Base-by-base conservation (phyloP, 1,140 invertebrate genomes). In the Pinna nobilis region DNA sequence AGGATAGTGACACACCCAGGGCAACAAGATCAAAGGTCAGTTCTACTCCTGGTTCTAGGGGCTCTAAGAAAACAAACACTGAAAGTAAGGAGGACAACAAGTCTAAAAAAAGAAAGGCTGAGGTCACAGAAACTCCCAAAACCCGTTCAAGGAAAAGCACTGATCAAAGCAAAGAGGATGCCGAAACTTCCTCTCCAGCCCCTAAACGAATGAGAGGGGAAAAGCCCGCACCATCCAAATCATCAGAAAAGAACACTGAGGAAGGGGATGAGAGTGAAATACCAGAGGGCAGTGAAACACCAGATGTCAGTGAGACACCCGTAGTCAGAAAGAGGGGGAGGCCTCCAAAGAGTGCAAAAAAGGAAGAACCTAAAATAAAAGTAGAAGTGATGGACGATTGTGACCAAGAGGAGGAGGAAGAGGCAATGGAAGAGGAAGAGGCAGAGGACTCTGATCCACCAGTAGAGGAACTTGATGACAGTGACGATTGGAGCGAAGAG, bases 141-240 rank as follows among this genome's bases (percentile, higher is more conserved):
- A 41, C 5, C 18, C 20, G 28, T 23, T 35, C 23, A 64, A 32
- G 33, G 51, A 3, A 33, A 25, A 28, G 25, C 44, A 53, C 23
- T 35, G 23, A 50, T 47, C 13, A 41, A 63, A 20, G 25, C 20
- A 70, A 77, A 70, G 50, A 69, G 44, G 37, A 66, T 33, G 66
- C 25, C 44, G 39, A 71, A 33, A 44, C 37, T 13, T 66, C 35
- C 20, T 33, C 20, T 4, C 7, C 37, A 47, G 30, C 35, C 41
- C 23, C 28, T n/a, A 44, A 41, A 28, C 20, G 33, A 32, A 33
- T n/a, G 9, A 55, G 25, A 41, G 50, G 50, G 35, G 53, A 51
- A 44, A 57, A 49, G 44, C 41, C 37, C 11, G 39, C 32, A 20
- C 44, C 35, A 30, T 25, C 23, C 28, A 39, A 49, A 9, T 30